Base-by-base conservation (phyloP, 1,140 invertebrate genomes). In the Maniola jurtina region DNA sequence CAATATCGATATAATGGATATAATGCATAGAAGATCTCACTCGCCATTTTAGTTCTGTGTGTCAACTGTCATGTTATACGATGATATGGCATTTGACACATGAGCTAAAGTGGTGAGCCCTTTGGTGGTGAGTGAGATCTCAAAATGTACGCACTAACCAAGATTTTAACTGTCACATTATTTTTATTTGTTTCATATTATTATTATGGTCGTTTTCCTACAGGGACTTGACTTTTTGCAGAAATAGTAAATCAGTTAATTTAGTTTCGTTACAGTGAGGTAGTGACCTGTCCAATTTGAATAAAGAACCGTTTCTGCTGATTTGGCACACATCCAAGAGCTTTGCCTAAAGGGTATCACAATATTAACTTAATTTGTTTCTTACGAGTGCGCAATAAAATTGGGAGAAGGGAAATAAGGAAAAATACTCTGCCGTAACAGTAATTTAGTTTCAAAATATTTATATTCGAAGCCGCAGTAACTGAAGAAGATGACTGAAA, bases 321-420 rank as follows among this genome's bases (percentile, higher is more conserved):
- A 63, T 45, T 63, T 63, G 61, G 61, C 61, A n/a, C 45, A 63
- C 34, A 45, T 45, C 52, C 61, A 63, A 56, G 10, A 55, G 35
- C 16, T 55, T 61, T 42, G 52, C 50, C 61, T 42, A 63, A 63
- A 62, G 45, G 14, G 13, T 56, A 34, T 45, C 38, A 63, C 52
- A 35, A 55, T 55, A 63, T 63, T 56, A 63, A 14, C 36, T 56
- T 56, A 55, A 63, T 63, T 56, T 63, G 61, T 63, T 63, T 42
- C 38, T 55, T 63, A 40, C 35, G 34, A 48, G 34, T 50, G 35
- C 15, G 7, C 52, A 55, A 7, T 35, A 55, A 16, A 34, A 33
- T 8, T 16, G 33, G 34, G 33, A 34, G 33, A 5, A 55, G 8
- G 7, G 16, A 11, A 55, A 55, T 16, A 11, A 11, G 10, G 25